Base-by-base conservation (phyloP, 2,797 vertebrate species). In the Rhinella marina region DNA sequence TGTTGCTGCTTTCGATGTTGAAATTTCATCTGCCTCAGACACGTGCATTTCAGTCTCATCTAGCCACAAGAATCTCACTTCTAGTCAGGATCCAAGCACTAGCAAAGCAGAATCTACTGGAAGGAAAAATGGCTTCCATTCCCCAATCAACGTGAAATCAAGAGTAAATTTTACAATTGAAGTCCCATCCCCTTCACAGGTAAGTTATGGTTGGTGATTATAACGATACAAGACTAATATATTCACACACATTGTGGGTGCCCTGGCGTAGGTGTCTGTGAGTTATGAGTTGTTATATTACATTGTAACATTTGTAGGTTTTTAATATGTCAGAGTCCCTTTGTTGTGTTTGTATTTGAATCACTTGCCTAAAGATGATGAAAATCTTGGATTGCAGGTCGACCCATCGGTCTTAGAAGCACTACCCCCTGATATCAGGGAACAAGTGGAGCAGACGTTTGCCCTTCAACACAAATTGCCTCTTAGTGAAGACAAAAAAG, bases 181-280 rank as follows among this genome's bases (percentile, higher is more conserved):
- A 92, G 94, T 99, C 87, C 98, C 98, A 0, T 97, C 98, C 7
- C 95, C 97, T 62, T 99, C 98, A 81, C 98, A 99, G 97, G 98
- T 99, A 94, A 90, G 77, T 85, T 66, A 66, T 66, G 21, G 4
- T 19, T 2, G 2, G 19, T 50, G 17, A 48, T 50, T n/a, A 17
- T 52, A 76, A 50, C 25, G 25, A 6, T 32, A 32, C 17, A 72
- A 68, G 25, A 29, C 66, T 29, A 4, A 4, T 68, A 68, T 27
- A 27, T 4, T 68, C 29, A 13, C 25, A 68, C 21, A 9, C 25
- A 68, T 68, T 68, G 4, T 68, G 27, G 64, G 13, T 29, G 25
- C 25, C 12, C 12, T 25, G 62, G 25, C 1, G 9, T 17, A 29
- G 21, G 17, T 21, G 4, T 68, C 16, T 14, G 25, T 1, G 25